Evolutionary conservation across 2,113 vertebrate genomes (phyloP), one percentile per base, ranked within the genome.

Genomic region (Poeciliopsis prolifica): DNA sequence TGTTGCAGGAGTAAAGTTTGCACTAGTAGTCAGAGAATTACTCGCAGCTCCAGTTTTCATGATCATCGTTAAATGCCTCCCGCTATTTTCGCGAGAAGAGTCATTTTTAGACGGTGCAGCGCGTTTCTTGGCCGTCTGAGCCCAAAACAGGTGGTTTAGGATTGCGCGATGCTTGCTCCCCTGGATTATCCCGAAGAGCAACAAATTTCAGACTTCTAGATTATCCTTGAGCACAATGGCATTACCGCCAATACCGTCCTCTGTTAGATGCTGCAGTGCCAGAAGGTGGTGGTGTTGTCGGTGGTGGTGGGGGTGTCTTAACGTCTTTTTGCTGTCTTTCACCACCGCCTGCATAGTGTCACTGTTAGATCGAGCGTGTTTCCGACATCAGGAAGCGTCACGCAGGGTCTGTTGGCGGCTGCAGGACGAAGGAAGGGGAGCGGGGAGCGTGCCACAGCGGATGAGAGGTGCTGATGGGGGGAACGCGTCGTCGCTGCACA

Each of bases 61-160:
- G 60, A 11, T 48, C 51, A 14, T 19, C 4, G 61, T 8, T 61
- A 29, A 28, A n/a, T n/a, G 10, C 10, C 1, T 9, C 26, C 7
- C 58, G 62, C 15, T n/a, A 26, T 42, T 44, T 13, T 44, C 29
- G 42, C 48, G 28, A 61, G 15, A 0, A 7, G 44, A 64, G 42
- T 42, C 26, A 4, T 35, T 54, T 33, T n/a, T 24, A 29, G 11
- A 9, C 4, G 30, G 54, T 17, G 66, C 15, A 31, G 48, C 65
- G 24, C 64, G 70, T 75, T 37, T 14, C 12, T 17, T 33, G 26
- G 14, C 42, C 42, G 64, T 81, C 40, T 42, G 79, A 17, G 75
- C 31, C 65, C 42, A 91, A 90, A 95, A 95, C 94, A 95, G 94
- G 94, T 95, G 94, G 94, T 95, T 93, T 79, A 31, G 71, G 80